phyloP scores from a whole-genome alignment of 1,140 invertebrate genomes.

The Calephelis virginiensis region DNA sequence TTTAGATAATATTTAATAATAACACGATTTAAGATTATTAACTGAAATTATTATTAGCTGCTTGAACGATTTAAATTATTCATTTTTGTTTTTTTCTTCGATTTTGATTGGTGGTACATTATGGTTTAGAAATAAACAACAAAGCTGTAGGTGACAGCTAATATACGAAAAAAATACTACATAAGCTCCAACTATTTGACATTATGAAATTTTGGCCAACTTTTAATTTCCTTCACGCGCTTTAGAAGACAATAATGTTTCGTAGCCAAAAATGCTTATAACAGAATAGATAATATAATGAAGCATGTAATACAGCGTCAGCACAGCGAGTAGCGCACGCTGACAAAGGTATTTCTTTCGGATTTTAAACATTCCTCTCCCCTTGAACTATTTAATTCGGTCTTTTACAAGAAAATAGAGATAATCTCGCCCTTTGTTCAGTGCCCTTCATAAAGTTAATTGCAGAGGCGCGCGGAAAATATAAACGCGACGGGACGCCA shows the following conservation, averaged over 20 bases:
- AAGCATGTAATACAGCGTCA: not conserved
- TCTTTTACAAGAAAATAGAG: constrained; percentile 21
- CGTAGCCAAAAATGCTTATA: not conserved
- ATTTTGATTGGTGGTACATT: too few species aligned
- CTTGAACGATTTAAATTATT: too few species aligned
- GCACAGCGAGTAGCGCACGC: not conserved
- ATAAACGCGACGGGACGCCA: constrained; percentile 13
- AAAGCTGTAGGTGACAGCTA: too few species aligned
- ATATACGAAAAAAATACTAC: too few species aligned
- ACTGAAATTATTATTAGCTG: too few species aligned
- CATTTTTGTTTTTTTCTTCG: too few species aligned
- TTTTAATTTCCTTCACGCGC: too few species aligned
- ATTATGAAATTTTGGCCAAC: too few species aligned
- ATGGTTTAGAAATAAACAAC: too few species aligned
- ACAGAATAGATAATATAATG: not conserved
- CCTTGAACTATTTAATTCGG: constrained; percentile 24
- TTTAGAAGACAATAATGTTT: not conserved
- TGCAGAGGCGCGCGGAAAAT: constrained; percentile 17
- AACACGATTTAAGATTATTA: too few species aligned
- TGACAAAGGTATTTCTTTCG: constrained; percentile 19
- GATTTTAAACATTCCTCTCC: constrained; percentile 22
- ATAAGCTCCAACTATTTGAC: too few species aligned
- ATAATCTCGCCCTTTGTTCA: constrained; percentile 23
- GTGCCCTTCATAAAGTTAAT: constrained; percentile 22
- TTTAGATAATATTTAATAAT: too few species aligned